Conservation (phyloP, 2,888 invertebrate species). For the Elegia similella region DNA sequence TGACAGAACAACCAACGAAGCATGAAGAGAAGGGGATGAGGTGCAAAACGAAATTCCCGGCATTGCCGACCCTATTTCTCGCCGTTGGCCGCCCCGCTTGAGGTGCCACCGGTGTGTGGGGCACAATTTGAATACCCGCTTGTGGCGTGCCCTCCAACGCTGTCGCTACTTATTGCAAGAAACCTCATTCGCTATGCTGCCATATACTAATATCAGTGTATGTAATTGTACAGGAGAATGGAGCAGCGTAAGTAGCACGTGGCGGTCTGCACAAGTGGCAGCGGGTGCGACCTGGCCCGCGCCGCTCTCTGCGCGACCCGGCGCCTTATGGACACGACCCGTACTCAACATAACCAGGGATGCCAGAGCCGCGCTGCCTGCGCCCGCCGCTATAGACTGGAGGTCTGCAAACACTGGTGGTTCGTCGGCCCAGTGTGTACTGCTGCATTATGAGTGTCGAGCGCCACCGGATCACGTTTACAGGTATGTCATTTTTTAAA, state of each 20-base stretch:
- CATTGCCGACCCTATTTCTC: too few relatives aligned
- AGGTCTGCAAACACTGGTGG: conserved; percentile 32
- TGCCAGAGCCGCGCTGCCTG: conserved; percentile 46
- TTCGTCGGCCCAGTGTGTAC: conserved; percentile 26
- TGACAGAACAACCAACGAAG: too few relatives aligned
- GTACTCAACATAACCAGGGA: conserved; percentile 62
- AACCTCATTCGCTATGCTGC: too few relatives aligned
- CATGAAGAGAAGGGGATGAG: too few relatives aligned
- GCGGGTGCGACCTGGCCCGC: conserved; percentile 85
- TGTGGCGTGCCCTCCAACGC: too few relatives aligned
- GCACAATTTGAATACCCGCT: too few relatives aligned
- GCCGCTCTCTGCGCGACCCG: conserved; percentile 88
- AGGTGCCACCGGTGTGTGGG: too few relatives aligned
- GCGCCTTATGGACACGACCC: conserved; percentile 89
- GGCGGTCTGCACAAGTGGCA: conserved; percentile 55
- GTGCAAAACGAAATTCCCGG: too few relatives aligned
- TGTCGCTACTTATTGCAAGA: too few relatives aligned
- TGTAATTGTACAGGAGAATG: conserved; percentile 36
- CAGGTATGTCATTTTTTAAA: conserved; percentile 37
- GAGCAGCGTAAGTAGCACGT: conserved; percentile 38
- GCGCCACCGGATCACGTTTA: conserved; percentile 58
- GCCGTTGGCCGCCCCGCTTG: too few relatives aligned
- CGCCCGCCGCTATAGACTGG: conserved; percentile 51
- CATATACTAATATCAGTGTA: conserved; percentile 1
- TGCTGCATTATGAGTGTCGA: conserved; percentile 59